A percentile compares a stretch with the other conserved stretches of the same genome.
phyloP scores from a whole-genome alignment of 1,140 invertebrate species.

The Brachionus rubens region DNA sequence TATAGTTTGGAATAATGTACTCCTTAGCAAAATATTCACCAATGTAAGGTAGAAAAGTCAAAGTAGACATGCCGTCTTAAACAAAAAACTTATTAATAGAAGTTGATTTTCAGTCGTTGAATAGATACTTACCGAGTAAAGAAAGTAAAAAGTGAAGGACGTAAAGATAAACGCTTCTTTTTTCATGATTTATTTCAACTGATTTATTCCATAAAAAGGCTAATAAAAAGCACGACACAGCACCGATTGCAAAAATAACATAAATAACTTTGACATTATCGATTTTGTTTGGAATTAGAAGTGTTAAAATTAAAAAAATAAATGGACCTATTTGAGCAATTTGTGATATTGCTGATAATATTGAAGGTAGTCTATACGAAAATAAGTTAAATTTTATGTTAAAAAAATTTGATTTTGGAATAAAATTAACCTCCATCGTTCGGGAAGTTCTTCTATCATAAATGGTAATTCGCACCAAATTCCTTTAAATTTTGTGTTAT shows the following conservation, averaged over 20 bases:
- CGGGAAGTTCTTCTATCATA: slow-evolving; percentile 73
- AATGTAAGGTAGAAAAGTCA: slow-evolving; percentile 40
- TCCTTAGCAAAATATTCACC: slow-evolving; percentile 39
- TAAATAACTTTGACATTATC: slow-evolving; percentile 65
- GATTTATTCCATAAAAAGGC: slow-evolving; percentile 73
- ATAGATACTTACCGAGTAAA: not conserved
- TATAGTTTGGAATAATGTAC: slow-evolving; percentile 65
- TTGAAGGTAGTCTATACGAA: not conserved
- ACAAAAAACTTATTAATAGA: not conserved
- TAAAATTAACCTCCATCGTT: slow-evolving; percentile 81
- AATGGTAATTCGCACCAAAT: slow-evolving; percentile 72
- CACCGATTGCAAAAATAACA: slow-evolving; percentile 67
- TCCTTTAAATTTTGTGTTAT: no score
- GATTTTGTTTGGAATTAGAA: slow-evolving; percentile 53
- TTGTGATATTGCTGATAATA: slow-evolving; percentile 63
- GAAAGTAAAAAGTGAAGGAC: slow-evolving; percentile 17
- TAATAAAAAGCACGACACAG: slow-evolving; percentile 68
- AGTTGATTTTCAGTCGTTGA: not conserved
- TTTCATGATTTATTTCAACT: slow-evolving; percentile 58
- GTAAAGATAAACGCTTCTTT: slow-evolving; percentile 25
- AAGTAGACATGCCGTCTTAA: slow-evolving; percentile 37
- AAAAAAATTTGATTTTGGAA: slow-evolving; percentile 70
- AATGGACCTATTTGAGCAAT: slow-evolving; percentile 80
- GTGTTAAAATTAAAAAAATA: slow-evolving; percentile 65
- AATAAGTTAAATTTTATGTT: not conserved